Conservation (phyloP, 53 echinoderm and acorn worm species). For the Temnopleurus reevesii region DNA sequence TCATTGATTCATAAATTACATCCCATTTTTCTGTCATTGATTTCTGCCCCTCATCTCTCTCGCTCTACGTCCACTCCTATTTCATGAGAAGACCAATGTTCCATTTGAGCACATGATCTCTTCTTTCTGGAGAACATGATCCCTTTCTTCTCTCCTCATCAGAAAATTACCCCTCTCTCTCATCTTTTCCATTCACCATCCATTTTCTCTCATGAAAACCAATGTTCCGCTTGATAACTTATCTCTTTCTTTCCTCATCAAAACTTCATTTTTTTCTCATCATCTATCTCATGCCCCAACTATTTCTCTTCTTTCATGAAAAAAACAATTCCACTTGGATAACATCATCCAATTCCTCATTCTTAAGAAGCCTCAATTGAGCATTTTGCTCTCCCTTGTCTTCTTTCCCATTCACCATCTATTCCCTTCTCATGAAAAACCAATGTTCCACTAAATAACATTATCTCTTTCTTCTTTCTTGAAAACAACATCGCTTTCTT, state of each 20-base stretch:
- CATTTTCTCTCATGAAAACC: too few relatives aligned
- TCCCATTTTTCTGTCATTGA: constrained; percentile 26
- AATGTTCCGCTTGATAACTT: neutral
- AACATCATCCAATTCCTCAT: too few relatives aligned
- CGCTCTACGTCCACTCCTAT: neutral
- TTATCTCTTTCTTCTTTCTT: too few relatives aligned
- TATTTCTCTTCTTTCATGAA: neutral
- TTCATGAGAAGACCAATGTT: neutral
- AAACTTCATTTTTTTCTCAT: neutral
- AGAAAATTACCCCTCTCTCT: neutral
- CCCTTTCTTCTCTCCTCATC: neutral
- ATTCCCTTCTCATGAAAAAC: neutral
- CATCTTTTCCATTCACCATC: neutral
- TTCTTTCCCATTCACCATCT: neutral
- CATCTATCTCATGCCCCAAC: neutral
- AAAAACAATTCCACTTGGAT: too few relatives aligned
- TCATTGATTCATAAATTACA: constrained; percentile 52
- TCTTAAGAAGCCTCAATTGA: too few relatives aligned
- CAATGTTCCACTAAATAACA: too few relatives aligned
- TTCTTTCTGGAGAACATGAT: neutral
- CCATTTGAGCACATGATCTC: neutral
- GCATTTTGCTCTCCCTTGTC: neutral
- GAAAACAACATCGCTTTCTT: neutral
- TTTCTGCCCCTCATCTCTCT: neutral
- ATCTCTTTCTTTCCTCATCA: neutral